A percentile compares a stretch with the other conserved stretches of the same genome.
These are phyloP conservation scores for Eueremaeus valkanovi DNA, from an alignment of 2,888 invertebrate species.

Conservation along the genomic window DNA sequence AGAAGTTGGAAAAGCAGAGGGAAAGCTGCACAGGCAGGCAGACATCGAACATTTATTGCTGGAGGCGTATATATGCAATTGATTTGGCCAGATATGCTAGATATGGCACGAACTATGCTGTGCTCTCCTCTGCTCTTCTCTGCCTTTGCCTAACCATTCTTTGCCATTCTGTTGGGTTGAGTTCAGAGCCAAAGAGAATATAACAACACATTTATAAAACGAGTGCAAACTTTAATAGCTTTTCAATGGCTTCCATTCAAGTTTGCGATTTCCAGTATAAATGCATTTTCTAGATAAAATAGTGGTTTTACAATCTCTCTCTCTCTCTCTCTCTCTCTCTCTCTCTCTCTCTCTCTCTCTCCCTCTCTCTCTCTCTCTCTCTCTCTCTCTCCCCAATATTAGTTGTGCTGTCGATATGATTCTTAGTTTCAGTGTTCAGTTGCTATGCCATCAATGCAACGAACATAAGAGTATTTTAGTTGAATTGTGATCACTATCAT, in stretches of 20 bases:
- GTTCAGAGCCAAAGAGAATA: neutral
- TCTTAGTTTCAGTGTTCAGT: too few species aligned
- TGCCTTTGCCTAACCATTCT: neutral
- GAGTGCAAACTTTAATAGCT: constrained; percentile 29
- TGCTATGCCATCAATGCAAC: too few species aligned
- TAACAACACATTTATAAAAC: constrained; percentile 14
- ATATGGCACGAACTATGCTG: constrained; percentile 15
- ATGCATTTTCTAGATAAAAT: constrained; percentile 14
- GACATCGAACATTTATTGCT: neutral
- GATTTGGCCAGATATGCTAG: neutral
- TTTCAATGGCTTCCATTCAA: constrained; percentile 26
- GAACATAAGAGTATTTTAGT: neutral
- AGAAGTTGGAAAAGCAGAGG: too few species aligned
- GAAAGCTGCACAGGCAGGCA: neutral
- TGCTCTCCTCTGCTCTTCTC: neutral
- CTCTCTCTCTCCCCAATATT: neutral
- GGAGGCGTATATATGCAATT: constrained; percentile 18
- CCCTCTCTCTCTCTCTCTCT: neutral
- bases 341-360: neutral
- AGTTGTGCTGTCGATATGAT: neutral
- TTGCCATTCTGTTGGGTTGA: neutral
- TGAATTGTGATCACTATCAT: neutral
- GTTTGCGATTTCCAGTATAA: neutral
- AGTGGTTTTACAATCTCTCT: too few species aligned
- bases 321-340: too few species aligned